Percentiles rank a stretch among this genome's conserved stretches.
These are phyloP conservation scores for Zoanthus sociatus DNA, from an alignment of 92 coral and sea anemone species.

Conservation along the genomic window DNA sequence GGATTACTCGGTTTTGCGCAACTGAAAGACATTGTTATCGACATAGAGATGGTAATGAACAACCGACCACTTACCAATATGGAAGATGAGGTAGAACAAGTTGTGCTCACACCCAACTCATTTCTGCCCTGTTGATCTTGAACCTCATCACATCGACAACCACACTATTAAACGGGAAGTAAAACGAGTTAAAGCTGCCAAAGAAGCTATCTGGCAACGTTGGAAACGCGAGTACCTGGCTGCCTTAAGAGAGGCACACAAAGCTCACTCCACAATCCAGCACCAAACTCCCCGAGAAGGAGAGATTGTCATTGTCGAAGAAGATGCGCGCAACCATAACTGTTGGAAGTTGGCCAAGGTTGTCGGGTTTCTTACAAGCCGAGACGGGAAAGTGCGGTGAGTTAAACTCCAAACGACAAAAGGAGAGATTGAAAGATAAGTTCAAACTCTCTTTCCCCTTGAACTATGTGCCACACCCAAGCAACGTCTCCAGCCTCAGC, in stretches of 20 bases:
- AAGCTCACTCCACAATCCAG: not conserved
- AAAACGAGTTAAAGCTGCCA: not conserved
- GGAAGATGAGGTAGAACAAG: not conserved
- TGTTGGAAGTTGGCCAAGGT: constrained; percentile 3
- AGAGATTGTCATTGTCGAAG: not conserved
- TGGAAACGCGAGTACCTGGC: not conserved
- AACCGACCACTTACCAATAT: not conserved
- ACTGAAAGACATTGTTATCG: not conserved
- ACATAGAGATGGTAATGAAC: constrained; percentile 15
- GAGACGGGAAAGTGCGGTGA: constrained; percentile 17
- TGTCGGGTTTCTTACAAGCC: not conserved
- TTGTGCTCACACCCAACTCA: constrained; percentile 3
- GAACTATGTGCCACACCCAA: constrained; percentile 10
- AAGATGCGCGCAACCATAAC: constrained; percentile 1
- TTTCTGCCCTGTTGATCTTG: not conserved
- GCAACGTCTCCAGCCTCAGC: not conserved
- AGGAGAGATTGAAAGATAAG: constrained; percentile 12
- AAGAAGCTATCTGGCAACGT: not conserved
- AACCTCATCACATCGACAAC: not conserved
- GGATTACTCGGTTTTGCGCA: not conserved
- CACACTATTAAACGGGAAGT: not conserved
- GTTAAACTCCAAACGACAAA: not conserved
- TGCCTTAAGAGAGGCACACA: not conserved
- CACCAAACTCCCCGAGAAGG: not conserved
- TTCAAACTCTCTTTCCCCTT: constrained; percentile 3